Percentiles rank a stretch among this genome's conserved stretches.
These are phyloP conservation scores for Limosa lapponica DNA, from an alignment of 2,797 vertebrate species.

Conservation along the genomic window DNA sequence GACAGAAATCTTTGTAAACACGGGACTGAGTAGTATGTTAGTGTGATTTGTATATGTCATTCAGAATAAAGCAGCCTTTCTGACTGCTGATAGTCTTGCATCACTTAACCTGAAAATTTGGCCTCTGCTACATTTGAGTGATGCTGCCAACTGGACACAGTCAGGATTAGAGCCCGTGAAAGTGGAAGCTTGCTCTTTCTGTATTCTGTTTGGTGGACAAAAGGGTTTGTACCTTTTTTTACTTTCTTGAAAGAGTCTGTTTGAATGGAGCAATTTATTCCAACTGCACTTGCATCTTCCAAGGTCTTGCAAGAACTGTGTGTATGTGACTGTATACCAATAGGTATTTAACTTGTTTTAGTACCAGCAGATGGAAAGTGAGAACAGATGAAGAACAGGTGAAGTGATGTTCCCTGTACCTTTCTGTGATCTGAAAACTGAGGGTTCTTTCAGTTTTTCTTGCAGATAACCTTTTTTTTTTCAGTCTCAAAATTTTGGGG, in stretches of 20 bases:
- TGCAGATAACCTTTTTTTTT: background rate
- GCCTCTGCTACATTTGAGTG: background rate
- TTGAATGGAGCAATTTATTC: background rate
- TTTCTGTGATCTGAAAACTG: background rate
- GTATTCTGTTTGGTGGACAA: accelerated
- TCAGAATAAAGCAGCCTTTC: background rate
- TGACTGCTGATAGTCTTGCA: background rate
- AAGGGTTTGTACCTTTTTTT: background rate
- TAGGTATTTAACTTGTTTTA: background rate
- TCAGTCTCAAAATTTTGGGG: background rate
- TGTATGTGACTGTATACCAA: background rate
- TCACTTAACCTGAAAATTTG: background rate
- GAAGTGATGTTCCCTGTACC: background rate
- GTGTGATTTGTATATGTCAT: background rate
- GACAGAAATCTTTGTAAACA: background rate
- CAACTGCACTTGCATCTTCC: background rate
- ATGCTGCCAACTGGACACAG: background rate
- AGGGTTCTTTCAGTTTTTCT: background rate
- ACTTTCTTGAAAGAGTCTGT: background rate
- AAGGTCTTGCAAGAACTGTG: background rate
- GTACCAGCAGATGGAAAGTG: background rate
- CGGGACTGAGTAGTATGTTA: background rate
- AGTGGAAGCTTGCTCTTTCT: background rate
- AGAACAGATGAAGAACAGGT: background rate
- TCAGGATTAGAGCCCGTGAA: background rate